Percentiles rank a stretch among this genome's conserved stretches.
Evolutionary conservation across 2,797 vertebrate species (phyloP).

Genomic region (Sciaenops ocellatus): DNA sequence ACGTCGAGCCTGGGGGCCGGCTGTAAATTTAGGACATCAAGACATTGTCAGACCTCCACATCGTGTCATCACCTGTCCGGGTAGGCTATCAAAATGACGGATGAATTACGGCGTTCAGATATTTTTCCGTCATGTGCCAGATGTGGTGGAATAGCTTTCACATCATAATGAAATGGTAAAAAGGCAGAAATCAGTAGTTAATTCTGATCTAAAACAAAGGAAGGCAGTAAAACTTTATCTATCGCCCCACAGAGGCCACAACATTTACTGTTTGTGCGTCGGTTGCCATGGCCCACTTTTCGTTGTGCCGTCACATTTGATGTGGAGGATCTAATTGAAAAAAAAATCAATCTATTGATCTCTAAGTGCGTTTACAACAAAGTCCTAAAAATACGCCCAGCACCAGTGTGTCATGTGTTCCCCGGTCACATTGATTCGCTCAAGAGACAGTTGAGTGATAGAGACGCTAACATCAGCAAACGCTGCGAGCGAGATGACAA

Average conservation of each 20-base stretch:
- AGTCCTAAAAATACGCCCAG: constrained; percentile 63
- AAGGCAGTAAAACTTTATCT: constrained; percentile 4
- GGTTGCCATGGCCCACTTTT: constrained; percentile 89
- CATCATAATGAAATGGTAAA: not conserved
- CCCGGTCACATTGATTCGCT: constrained; percentile 54
- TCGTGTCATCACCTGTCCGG: constrained; percentile 42
- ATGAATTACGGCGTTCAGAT: constrained; percentile 28
- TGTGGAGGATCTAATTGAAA: constrained; percentile 85
- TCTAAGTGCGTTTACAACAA: constrained; percentile 67
- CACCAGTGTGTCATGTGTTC: constrained; percentile 63
- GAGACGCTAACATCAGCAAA: constrained; percentile 16
- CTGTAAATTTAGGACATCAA: constrained; percentile 48
- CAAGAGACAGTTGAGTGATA: constrained; percentile 8
- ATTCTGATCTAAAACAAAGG: constrained; percentile 15
- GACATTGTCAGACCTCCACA: constrained; percentile 17
- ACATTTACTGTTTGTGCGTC: constrained; percentile 71
- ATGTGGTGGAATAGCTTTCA: constrained; percentile 21
- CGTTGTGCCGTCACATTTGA: constrained; percentile 86
- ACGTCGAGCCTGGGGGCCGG: constrained; percentile 33
- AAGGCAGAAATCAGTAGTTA: constrained; percentile 24
- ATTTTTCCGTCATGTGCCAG: constrained; percentile 8
- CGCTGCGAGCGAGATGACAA: rapidly evolving
- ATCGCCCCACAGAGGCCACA: constrained; percentile 21
- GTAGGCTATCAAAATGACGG: constrained; percentile 8
- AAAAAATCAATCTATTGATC: constrained; percentile 74